Evolutionary conservation across 2,113 vertebrate genomes (phyloP), one percentile per base, ranked within the genome.

Genomic region (Scartelaos histophorus): DNA sequence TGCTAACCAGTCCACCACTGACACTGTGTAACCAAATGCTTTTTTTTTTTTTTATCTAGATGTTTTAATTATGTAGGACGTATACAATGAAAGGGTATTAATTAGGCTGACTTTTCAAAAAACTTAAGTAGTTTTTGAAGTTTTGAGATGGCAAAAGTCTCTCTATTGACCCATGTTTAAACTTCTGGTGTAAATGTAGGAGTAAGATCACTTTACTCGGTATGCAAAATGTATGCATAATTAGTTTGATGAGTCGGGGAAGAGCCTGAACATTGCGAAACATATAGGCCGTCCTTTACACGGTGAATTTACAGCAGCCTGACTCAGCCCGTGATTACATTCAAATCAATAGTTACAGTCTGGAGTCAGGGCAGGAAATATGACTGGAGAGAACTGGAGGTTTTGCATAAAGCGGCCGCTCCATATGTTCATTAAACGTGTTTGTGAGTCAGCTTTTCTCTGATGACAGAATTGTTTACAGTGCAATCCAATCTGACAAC

Each of bases 281-380:
- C 11, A 5, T 5, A 43, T 43, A 43, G 38, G 3, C 21, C 21
- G 13, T 61, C 13, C 6, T 61, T 61, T 34, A 61, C 24, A 34
- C 25, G 15, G 25, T 34, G 58, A 17, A 43, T 21, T 17, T 38
- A 64, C 61, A 34, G 58, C 7, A 24, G 24, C 78, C 2, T 57
- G 75, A 74, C 13, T 73, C 67, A 70, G 66, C 24, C 51, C 34
- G 47, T 21, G 13, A 72, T 71, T 62, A 56, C 67, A 70, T 46
- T 51, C 35, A 46, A 69, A 72, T 54, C 66, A 2, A 73, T 11
- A 35, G 53, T 7, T 43, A 47, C 66, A 66, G 60, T 82, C 73
- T 58, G 45, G 62, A 78, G 77, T 80, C 74, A 80, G 58, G n/a
- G 53, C 57, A 15, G 12, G 65, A 65, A 3, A 17, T 45, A 76